A percentile compares a stretch with the other conserved stretches of the same genome.
Evolutionary conservation across 2,113 vertebrate genomes (phyloP).

Genomic region (Trachemys scripta): DNA sequence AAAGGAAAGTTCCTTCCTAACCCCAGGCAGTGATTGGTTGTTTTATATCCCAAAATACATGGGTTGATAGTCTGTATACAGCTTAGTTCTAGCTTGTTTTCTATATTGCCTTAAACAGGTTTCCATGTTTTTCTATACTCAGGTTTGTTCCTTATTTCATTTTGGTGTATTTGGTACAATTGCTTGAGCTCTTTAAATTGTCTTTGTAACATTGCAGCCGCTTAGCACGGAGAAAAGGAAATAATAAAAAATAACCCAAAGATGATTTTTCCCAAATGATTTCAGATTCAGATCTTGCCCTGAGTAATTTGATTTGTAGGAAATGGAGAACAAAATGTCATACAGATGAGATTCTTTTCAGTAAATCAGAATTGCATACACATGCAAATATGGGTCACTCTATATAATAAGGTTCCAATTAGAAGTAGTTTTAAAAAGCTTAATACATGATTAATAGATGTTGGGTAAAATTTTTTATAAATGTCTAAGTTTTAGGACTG

Average conservation of each 20-base stretch:
- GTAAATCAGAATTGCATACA: neutral
- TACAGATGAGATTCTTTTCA: conserved; percentile 4
- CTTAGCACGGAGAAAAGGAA: neutral
- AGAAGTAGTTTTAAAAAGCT: neutral
- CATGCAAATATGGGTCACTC: neutral
- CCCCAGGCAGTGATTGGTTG: neutral
- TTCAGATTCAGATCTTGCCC: conserved; percentile 35
- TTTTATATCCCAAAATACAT: neutral
- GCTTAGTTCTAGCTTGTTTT: neutral
- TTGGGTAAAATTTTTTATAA: neutral
- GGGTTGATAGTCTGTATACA: neutral
- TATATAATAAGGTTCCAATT: fast-evolving
- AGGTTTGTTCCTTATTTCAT: neutral
- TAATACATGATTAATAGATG: neutral
- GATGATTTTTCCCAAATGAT: conserved; percentile 16
- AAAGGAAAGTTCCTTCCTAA: too few relatives aligned
- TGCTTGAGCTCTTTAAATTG: neutral
- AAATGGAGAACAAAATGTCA: neutral
- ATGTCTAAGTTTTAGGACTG: neutral
- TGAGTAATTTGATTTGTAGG: conserved; percentile 24
- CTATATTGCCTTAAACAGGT: neutral
- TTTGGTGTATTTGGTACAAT: neutral
- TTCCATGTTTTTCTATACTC: neutral
- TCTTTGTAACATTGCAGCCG: neutral
- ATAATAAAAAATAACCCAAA: neutral